Percentiles rank a stretch among this genome's conserved stretches.
Evolutionary conservation across 2,113 vertebrate species (phyloP).

Genomic region (Ursus arctos): DNA sequence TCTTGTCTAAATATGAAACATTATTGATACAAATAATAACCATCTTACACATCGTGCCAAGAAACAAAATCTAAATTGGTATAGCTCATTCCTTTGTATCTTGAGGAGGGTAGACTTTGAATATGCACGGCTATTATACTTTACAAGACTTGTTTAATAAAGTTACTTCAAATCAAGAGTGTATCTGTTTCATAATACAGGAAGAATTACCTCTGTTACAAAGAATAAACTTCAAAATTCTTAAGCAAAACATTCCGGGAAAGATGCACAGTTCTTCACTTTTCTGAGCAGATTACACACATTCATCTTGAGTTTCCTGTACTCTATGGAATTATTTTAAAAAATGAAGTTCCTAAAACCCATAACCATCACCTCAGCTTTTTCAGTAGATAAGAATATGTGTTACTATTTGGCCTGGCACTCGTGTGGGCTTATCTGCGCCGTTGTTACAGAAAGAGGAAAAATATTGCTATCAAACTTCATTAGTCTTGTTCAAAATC

Average conservation of each 20-base stretch:
- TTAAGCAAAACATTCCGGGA: not conserved
- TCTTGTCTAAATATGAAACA: not conserved
- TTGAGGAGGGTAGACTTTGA: not conserved
- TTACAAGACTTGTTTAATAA: not conserved
- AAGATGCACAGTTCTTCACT: not conserved
- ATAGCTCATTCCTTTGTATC: not conserved
- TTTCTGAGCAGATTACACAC: not conserved
- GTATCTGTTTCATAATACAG: not conserved
- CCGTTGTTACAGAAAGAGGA: not conserved
- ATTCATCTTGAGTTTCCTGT: constrained; percentile 9
- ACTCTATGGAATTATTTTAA: not conserved
- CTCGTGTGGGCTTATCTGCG: not conserved
- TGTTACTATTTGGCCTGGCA: not conserved
- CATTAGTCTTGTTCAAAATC: not conserved
- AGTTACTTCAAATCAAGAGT: not conserved
- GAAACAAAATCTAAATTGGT: not conserved
- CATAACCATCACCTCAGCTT: not conserved
- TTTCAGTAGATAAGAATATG: not conserved
- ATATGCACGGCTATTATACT: not conserved
- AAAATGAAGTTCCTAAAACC: not conserved
- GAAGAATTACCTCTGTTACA: not conserved
- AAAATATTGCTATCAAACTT: not conserved
- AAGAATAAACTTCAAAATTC: not conserved
- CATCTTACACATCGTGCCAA: not conserved
- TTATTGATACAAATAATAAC: not conserved